Evolutionary conservation across 2,888 invertebrate species (phyloP), one percentile per base, ranked within the genome.

Genomic region (Ornithoptera priamus): DNA sequence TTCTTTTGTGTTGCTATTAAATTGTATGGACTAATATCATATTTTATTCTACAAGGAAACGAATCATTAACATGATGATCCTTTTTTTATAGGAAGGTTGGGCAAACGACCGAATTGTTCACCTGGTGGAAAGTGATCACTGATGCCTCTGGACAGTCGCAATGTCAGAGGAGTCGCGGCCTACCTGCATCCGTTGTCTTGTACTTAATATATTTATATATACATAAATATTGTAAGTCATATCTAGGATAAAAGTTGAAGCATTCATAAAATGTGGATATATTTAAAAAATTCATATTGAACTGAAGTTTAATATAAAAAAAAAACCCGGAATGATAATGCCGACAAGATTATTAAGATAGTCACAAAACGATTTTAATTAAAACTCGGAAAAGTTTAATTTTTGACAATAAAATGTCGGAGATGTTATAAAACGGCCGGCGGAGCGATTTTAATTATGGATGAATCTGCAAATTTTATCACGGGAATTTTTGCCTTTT

Each of bases 381-480:
- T 70, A 70, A 70, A 69, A 67, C 63, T 70, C 67, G 24, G 56
- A 46, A 63, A 67, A 69, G 69, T 63, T 67, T 63, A 70, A 63
- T 67, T 70, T 70, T 67, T 36, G 63, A 67, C 70, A 70, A 67
- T 70, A 67, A 70, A 70, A 69, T 58, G 63, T 69, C 56, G 39
- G 66, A 53, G 64, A 53, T 64, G 64, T 66, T 66, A 59, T 57
- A 70, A 70, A 67, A 70, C 61, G 58, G 20, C 39, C 10, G 30
- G n/a, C 60, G 20, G 36, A 60, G 67, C 67, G 67, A 60, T 70
- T 70, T 70, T 67, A 70, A 70, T 70, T 67, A 70, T 70, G 67
- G 64, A 70, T 67, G 67, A 70, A 64, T 64, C 62, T 64, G 67
- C 63, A 67, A 67, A 70, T 70, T 70, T 70, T 63, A 67, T 53